Conservation (phyloP, 1,140 invertebrate species). For the Hyposmocoma kahamanoa region DNA sequence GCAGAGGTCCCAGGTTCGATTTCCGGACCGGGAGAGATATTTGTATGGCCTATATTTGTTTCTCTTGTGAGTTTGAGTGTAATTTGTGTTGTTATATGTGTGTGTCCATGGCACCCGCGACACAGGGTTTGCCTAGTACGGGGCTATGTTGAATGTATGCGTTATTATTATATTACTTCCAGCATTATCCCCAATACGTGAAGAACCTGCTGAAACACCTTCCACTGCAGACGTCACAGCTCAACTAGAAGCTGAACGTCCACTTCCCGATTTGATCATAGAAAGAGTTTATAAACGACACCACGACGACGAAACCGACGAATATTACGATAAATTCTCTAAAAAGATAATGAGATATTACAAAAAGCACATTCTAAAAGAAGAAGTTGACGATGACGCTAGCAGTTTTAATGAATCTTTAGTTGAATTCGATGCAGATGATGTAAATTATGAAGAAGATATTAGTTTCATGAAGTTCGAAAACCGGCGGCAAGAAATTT, state of each 20-base stretch:
- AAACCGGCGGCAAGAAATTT: no score
- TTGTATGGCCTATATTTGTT: no score
- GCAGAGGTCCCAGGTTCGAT: no score
- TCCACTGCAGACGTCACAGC: constrained; percentile 1
- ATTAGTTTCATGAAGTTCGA: no score
- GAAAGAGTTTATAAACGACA: constrained; percentile 26
- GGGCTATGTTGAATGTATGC: constrained; percentile 2
- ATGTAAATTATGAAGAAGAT: neutral
- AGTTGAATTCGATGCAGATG: neutral
- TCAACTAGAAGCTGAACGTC: constrained; percentile 13
- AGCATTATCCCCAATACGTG: constrained; percentile 21
- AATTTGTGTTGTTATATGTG: no score
- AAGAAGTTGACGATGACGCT: constrained; percentile 1
- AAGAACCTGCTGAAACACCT: no score
- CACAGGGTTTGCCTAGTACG: no score
- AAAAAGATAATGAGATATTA: constrained; percentile 26
- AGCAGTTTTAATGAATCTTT: no score
- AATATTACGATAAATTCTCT: constrained; percentile 25
- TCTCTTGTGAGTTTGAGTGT: no score
- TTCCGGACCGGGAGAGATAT: no score
- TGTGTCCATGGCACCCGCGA: no score
- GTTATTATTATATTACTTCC: constrained; percentile 5
- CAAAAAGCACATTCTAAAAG: constrained; percentile 17
- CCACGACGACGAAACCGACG: constrained; percentile 26
- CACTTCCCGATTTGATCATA: constrained; percentile 33